Percentiles rank a stretch among this genome's conserved stretches.
These are phyloP conservation scores for Amorpha juglandis DNA, from an alignment of 2,888 invertebrate genomes.

Conservation along the genomic window DNA sequence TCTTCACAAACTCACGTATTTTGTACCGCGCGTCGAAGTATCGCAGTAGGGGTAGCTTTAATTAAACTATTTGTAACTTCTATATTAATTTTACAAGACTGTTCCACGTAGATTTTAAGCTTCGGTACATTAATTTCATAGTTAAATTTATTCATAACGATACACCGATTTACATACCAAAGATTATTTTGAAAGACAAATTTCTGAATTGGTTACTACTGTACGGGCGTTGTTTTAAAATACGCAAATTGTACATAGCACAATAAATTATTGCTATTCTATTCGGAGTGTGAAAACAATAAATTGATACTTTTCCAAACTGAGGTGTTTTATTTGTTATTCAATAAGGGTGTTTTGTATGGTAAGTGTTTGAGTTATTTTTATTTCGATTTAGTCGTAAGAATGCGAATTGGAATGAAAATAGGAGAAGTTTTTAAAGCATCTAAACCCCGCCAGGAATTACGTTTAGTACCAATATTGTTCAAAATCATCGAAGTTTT, in stretches of 20 bases:
- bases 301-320: slow-evolving; percentile 80
- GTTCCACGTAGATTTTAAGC: slow-evolving; percentile 29
- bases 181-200: slow-evolving; percentile 48
- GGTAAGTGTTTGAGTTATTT: not conserved
- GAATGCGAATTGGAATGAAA: not conserved
- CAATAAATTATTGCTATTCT: slow-evolving; percentile 50
- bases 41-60: slow-evolving; percentile 21
- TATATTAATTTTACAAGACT: slow-evolving; percentile 33
- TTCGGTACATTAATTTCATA: slow-evolving; percentile 32
- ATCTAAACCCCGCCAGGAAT: not conserved
- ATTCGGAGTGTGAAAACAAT: slow-evolving; percentile 71
- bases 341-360: not conserved
- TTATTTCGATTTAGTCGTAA: not conserved
- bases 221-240: slow-evolving; percentile 30
- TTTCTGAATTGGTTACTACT: slow-evolving; percentile 24
- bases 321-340: slow-evolving; percentile 29
- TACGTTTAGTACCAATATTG: not conserved
- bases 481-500: not conserved
- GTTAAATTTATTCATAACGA: slow-evolving; percentile 46
- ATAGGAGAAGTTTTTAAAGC: not conserved
- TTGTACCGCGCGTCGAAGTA: slow-evolving; percentile 10
- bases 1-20: slow-evolving; percentile 9
- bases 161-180: slow-evolving; percentile 58
- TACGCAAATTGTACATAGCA: slow-evolving; percentile 55
- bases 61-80: slow-evolving; percentile 28